Base-by-base conservation (phyloP, 2,888 invertebrate species). In the Drosophila phalerata region DNA sequence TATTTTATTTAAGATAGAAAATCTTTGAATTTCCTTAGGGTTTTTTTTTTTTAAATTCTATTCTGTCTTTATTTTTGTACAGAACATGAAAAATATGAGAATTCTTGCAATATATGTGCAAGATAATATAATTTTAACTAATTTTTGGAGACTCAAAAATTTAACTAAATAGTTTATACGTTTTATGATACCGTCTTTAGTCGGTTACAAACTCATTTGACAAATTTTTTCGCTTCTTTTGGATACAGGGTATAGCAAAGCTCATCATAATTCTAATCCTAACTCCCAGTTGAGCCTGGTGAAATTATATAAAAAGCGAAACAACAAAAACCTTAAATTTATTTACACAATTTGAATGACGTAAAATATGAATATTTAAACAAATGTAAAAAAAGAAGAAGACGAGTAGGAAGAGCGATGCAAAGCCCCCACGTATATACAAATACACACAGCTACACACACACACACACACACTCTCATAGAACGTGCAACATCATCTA, bases 301-400 rank as follows among this genome's bases (percentile, higher is more conserved):
- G 43, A 57, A 40, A 53, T 37, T 17, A 57, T 30, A 65, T 57
- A 47, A 53, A 42, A 51, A 22, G 17, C n/a, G 22, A n/a, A 3
- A 51, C 25, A 38, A 32, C 48, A 25, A 49, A 49, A 81, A 60
- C 40, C 47, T 48, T 15, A 52, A 77, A 67, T 84, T 83, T 81
- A 73, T 77, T 77, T 70, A 51, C 64, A 69, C 61, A 48, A 57
- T 79, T 76, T 82, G 63, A 69, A 70, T 73, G 68, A 73, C 69
- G 70, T 87, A 63, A 85, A 82, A 69, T 71, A 79, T 85, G 69
- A 82, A 76, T 85, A 77, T 66, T 63, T 69, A 71, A 69, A 32
- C 47, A 73, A 77, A 75, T 71, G 55, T 68, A 65, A 22, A 55
- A 49, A 49, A 30, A 69, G 30, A 38, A 34, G 15, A 19, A 40